These are phyloP conservation scores for Zosterops lateralis DNA, from an alignment of 2,113 vertebrate genomes.

Conservation along the genomic window DNA sequence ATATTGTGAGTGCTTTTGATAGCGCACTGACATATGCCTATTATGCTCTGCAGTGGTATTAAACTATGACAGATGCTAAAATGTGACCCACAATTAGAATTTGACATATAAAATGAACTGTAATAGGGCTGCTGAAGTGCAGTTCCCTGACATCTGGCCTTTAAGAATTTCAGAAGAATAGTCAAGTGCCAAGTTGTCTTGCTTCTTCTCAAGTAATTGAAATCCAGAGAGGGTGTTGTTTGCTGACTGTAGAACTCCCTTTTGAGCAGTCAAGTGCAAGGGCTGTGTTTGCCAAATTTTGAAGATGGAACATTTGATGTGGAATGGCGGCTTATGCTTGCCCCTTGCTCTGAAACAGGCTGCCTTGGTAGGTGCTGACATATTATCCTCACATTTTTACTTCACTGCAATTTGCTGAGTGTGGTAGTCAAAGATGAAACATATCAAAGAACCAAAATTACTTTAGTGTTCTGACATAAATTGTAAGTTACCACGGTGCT, in stretches of 20 bases:
- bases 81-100: not conserved
- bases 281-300: not conserved
- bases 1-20: not conserved
- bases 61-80: not conserved
- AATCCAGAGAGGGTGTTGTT: not conserved
- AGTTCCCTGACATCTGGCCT: not conserved
- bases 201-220: not conserved
- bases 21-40: not conserved
- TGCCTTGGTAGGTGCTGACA: not conserved
- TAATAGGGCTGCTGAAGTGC: not conserved
- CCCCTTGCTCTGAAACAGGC: not conserved
- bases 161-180: not conserved
- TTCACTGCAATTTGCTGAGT: not conserved
- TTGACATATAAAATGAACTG: not conserved
- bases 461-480: not conserved
- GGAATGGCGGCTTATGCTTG: not conserved
- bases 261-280: not conserved
- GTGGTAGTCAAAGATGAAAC: not conserved
- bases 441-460: not conserved
- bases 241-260: not conserved
- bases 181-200: not conserved
- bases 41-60: not conserved
- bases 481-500: rapidly evolving
- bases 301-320: not conserved
- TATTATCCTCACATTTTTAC: not conserved